Base-by-base conservation (phyloP, 2,113 vertebrate species). In the Myrmecobius fasciatus region DNA sequence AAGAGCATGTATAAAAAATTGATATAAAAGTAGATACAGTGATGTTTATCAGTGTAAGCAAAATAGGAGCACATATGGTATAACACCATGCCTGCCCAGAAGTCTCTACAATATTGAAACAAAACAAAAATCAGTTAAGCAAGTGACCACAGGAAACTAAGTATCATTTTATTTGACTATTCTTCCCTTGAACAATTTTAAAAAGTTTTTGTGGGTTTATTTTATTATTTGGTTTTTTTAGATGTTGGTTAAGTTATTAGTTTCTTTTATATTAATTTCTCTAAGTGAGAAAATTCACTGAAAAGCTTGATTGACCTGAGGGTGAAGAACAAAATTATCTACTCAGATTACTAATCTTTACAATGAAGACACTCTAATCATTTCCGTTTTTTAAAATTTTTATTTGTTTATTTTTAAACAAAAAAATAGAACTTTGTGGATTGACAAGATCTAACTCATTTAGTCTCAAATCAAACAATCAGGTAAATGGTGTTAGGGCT, bases 41-140 rank as follows among this genome's bases (percentile, higher is more conserved):
- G 95, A 90, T 43, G 53, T 53, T 90, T 90, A 75, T 54, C 96
- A 75, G 89, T 97, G 20, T 93, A 90, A 97, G 52, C 43, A 96
- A 56, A 96, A 53, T 9, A 94, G 91, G 25, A 96, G n/a, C 47
- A 60, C 97, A 97, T 97, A 96, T 97, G 97, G 96, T 53, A 67
- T 49, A 95, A 53, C 90, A 53, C n/a, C n/a, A 89, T 94, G 46
- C 17, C 49, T 94, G 25, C 93, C 90, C 14, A 93, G 92, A 97
- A 97, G 97, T 51, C 56, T n/a, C 92, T 54, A 93, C 56, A 47
- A 60, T 96, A 95, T 96, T 96, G 89, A 97, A 94, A 8, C 36
- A 93, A 43, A 96, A 54, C 89, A 97, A 48, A 95, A 92, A 88
- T 91, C 93, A 92, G 26, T 96, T 95, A 97, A 97, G 94, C 48